Base-by-base conservation (phyloP, 2,888 invertebrate species). In the Hanleya hanleyi region DNA sequence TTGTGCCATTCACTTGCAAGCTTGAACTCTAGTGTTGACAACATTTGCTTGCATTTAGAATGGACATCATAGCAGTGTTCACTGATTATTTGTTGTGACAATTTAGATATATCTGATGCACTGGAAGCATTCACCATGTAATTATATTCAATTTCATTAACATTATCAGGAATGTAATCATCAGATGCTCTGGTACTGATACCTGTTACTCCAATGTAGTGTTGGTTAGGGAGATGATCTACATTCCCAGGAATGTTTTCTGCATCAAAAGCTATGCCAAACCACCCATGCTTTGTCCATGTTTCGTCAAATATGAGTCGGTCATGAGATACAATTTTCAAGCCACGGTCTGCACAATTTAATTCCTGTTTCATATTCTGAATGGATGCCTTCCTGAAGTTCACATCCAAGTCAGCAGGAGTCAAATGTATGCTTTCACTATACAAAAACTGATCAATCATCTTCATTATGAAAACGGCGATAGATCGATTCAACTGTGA, bases 401-500 rank as follows among this genome's bases (percentile, higher is more conserved):
- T 12, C 9, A 9, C 9, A 18, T 41, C 41, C 9, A 12, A 12
- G 9, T 41, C 18, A 12, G 9, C n/a, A n/a, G n/a, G n/a, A n/a
- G n/a, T n/a, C n/a, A n/a, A n/a, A n/a, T n/a, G n/a, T n/a, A n/a
- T n/a, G n/a, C n/a, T n/a, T n/a, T 71, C 71, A 50, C 35, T 26
- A 47, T 35, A 36, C 22, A 71, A 38, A 51, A 67, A 35, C 29
- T 50, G 33, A 26, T 50, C 36, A 7, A 71, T 37, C n/a, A 49
- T n/a, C n/a, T 33, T 33, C 5, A 18, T 18, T 33, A 47, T 33
- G 35, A 71, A 61, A n/a, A 6, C 32, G 15, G 67, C 33, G 37
- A 71, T 67, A 5, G 38, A 51, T 51, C 37, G 49, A 50, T 71
- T 71, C 35, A 50, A 38, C 7, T 71, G 50, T 26, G 36, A 22